Conservation (phyloP, 64 coral and sea anemone genomes). For the Actinia tenebrosa region DNA sequence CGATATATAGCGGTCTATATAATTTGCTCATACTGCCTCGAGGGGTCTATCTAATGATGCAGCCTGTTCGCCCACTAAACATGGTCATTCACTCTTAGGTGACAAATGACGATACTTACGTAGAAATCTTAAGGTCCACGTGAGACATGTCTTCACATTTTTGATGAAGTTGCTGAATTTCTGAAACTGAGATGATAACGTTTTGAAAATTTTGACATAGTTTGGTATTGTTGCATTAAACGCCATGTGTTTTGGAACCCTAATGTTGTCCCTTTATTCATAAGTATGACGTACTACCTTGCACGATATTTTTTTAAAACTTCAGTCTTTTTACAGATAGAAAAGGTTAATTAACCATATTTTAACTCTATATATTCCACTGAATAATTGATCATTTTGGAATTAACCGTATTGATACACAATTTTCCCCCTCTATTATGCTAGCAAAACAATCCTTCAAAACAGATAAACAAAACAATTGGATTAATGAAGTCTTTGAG, state of each 20-base stretch:
- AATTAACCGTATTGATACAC: not conserved
- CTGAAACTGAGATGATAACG: not conserved
- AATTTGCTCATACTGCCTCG: not conserved
- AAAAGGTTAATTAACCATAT: not conserved
- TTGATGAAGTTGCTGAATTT: not conserved
- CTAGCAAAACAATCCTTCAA: not conserved
- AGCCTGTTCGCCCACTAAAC: not conserved
- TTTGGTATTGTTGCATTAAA: not conserved
- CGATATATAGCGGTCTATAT: not conserved
- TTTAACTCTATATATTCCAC: not conserved
- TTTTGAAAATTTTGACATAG: not conserved
- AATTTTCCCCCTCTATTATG: not conserved
- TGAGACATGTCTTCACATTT: not conserved
- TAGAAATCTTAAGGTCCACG: not conserved
- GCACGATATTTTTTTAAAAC: not conserved
- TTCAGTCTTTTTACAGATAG: not conserved
- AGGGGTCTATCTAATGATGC: slow-evolving; percentile 7
- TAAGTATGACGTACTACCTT: not conserved
- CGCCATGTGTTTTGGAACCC: not conserved
- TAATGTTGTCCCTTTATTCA: too few species aligned
- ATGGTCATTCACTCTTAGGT: not conserved
- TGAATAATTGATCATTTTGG: not conserved
- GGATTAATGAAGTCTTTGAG: not conserved
- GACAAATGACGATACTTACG: not conserved
- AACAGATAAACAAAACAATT: not conserved